Conservation (phyloP, 2,888 invertebrate species). For the Acleris cristana region DNA sequence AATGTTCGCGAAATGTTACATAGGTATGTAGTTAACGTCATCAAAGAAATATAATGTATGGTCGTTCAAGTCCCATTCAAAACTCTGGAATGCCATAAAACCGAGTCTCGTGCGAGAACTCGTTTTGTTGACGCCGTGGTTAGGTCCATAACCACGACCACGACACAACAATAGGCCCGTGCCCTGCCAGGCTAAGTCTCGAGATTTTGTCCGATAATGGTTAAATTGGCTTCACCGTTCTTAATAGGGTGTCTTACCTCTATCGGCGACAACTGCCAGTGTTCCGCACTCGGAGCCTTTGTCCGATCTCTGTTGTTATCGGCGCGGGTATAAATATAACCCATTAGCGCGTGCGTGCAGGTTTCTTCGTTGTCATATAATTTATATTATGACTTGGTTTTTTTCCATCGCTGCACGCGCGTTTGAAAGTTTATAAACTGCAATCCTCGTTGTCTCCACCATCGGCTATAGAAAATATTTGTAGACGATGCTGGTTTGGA, state of each 20-base stretch:
- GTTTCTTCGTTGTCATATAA: neutral
- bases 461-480: neutral
- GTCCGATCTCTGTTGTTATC: constrained; percentile 36
- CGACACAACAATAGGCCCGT: constrained; percentile 72
- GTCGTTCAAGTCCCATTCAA: constrained; percentile 49
- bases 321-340: constrained; percentile 17
- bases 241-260: constrained; percentile 59
- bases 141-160: constrained; percentile 60
- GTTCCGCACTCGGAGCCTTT: constrained; percentile 46
- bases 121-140: constrained; percentile 66
- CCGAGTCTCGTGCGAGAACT: constrained; percentile 64
- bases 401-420: neutral
- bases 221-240: constrained; percentile 68
- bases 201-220: constrained; percentile 72
- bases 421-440: neutral
- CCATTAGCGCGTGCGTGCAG: constrained; percentile 25
- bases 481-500: too few relatives aligned
- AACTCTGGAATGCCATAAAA: constrained; percentile 67
- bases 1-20: neutral
- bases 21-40: neutral
- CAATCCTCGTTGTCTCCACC: neutral
- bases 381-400: constrained; percentile 1
- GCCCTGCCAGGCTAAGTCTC: constrained; percentile 53
- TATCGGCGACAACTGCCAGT: constrained; percentile 55
- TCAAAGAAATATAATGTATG: constrained; percentile 43